Conservation (phyloP, 2,113 vertebrate genomes). For the Cebidichthys violaceus region DNA sequence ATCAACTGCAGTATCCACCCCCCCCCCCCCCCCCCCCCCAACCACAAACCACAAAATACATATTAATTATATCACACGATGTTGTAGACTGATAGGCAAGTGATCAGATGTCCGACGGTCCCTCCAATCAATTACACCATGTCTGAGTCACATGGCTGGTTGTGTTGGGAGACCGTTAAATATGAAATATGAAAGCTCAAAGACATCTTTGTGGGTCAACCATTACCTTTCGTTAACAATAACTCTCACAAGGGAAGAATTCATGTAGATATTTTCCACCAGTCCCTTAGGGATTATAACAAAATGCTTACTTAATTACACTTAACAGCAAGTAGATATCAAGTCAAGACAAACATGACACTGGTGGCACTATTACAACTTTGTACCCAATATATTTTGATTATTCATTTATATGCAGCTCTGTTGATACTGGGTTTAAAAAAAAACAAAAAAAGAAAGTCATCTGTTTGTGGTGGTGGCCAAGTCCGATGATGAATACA, state of each 20-base stretch:
- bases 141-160: neutral
- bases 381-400: neutral
- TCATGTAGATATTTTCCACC: neutral
- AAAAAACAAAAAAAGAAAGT: neutral
- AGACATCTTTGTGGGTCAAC: neutral
- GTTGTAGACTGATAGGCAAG: neutral
- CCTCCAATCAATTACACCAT: slow-evolving; percentile 5
- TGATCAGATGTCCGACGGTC: slow-evolving; percentile 8
- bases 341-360: neutral
- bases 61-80: neutral
- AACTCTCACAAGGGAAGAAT: neutral
- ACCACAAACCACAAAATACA: too few relatives aligned
- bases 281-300: neutral
- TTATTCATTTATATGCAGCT: neutral
- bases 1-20: neutral
- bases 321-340: neutral
- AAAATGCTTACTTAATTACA: neutral
- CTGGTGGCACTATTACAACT: neutral
- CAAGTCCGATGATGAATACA: slow-evolving; percentile 1
- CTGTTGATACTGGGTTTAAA: neutral
- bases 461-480: neutral
- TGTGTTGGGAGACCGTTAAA: neutral
- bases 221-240: neutral
- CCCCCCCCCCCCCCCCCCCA: too few relatives aligned
- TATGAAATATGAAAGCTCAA: neutral